These are phyloP conservation scores for Phortica magna DNA, from an alignment of 2,888 invertebrate genomes.

Conservation along the genomic window DNA sequence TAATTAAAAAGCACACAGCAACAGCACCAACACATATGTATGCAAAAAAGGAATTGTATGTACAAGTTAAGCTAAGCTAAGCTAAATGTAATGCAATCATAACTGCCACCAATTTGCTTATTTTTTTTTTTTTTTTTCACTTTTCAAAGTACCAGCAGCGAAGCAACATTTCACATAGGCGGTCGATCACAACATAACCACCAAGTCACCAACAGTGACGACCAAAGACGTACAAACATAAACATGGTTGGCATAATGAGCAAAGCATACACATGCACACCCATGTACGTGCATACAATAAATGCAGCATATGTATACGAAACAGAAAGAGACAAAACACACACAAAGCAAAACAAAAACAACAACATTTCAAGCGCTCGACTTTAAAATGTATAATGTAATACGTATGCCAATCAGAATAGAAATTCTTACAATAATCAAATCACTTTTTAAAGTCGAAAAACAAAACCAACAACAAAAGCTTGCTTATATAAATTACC, in stretches of 20 bases:
- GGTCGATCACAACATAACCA: no score
- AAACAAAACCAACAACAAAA: background rate
- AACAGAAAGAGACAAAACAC: conserved; percentile 5
- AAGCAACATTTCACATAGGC: no score
- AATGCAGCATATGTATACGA: conserved; percentile 45
- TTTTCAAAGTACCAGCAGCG: no score
- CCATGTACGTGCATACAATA: conserved; percentile 33
- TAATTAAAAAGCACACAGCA: background rate
- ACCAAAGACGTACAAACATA: background rate
- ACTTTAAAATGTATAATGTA: background rate
- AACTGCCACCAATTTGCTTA: background rate
- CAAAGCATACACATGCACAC: conserved; percentile 32
- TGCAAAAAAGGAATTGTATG: no score
- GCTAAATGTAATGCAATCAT: conserved; percentile 20
- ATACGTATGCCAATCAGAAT: background rate
- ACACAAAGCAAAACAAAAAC: conserved; percentile 24
- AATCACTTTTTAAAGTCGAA: background rate
- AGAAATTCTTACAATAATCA: no score
- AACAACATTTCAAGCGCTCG: background rate
- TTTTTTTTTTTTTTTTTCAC: background rate
- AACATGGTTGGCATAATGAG: background rate
- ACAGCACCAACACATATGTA: no score
- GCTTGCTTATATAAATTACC: background rate
- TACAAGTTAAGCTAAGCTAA: conserved; percentile 36
- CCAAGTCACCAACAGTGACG: no score